A percentile compares a stretch with the other conserved stretches of the same genome.
These are phyloP conservation scores for Pagetopsis macropterus DNA, from an alignment of 2,797 vertebrate species.

Conservation along the genomic window DNA sequence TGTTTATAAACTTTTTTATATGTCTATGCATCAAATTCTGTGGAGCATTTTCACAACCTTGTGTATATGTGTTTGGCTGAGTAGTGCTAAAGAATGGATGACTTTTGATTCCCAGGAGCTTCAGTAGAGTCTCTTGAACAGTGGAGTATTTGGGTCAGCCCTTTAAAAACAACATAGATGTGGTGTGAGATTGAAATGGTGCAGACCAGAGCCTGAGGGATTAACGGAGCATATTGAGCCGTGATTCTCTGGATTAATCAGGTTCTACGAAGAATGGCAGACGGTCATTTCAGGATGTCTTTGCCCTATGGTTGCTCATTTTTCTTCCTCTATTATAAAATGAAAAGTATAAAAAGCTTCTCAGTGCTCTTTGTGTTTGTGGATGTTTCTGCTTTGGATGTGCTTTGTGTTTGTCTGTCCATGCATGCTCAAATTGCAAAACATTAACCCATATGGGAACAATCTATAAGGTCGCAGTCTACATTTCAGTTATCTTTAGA, in stretches of 20 bases:
- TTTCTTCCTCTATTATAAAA: slow-evolving; percentile 27
- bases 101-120: slow-evolving; percentile 76
- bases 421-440: slow-evolving; percentile 58
- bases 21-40: slow-evolving; percentile 3
- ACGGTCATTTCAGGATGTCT: slow-evolving; percentile 47
- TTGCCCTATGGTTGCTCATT: slow-evolving; percentile 52
- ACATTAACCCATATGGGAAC: slow-evolving; percentile 72
- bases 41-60: slow-evolving; percentile 31
- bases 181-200: slow-evolving; percentile 69
- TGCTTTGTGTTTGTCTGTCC: slow-evolving; percentile 50
- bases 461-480: slow-evolving; percentile 63
- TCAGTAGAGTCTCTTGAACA: slow-evolving; percentile 70
- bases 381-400: slow-evolving; percentile 20
- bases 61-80: slow-evolving; percentile 21
- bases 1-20: slow-evolving; percentile 28
- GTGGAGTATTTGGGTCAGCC: slow-evolving; percentile 80
- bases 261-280: slow-evolving; percentile 61
- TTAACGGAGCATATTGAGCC: slow-evolving; percentile 79
- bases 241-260: slow-evolving; percentile 78
- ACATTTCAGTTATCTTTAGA: slow-evolving; percentile 57
- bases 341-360: slow-evolving; percentile 14
- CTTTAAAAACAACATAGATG: slow-evolving; percentile 75
- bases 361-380: slow-evolving; percentile 38
- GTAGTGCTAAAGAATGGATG: slow-evolving; percentile 69
- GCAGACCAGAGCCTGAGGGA: slow-evolving; percentile 64